Evolutionary conservation across 1,140 invertebrate genomes (phyloP), one percentile per base, ranked within the genome.

Genomic region (Calliopsis andreniformis): DNA sequence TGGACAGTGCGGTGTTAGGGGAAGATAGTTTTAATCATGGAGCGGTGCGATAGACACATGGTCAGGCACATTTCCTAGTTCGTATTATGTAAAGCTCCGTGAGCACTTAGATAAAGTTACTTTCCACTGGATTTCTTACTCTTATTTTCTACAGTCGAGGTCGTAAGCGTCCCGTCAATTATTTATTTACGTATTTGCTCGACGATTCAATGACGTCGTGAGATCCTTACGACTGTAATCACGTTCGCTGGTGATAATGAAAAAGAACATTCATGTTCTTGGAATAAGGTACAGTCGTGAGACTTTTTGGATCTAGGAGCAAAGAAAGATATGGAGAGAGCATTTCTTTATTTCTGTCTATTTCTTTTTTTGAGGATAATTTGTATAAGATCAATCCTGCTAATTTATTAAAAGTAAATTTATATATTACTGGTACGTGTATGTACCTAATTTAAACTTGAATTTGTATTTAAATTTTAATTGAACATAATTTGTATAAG

Each of bases 81-180:
- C 43, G 18, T 18, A 23, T 35, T 49, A 20, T 18, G n/a, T 8
- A 58, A 42, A 63, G 12, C 14, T 51, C 28, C 18, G 4, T 8
- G 1, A 43, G 3, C 14, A 4, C 6, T 23, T 5, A 23, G 14
- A 55, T 20, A 32, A 18, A 49, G 16, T 72, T 23, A 72, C 25
- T 35, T 73, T 55, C 49, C 28, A 66, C 25, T 66, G 35, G 35
- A 73, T 55, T n/a, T 10, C 39, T 64, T 55, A 23, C 20, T 45
- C 47, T 23, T 32, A n/a, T 55, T 25, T 23, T 43, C 45, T 51
- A 63, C 12, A 53, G 3, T n/a, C 28, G 10, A 23, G 20, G 28
- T 55, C 7, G 6, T 14, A 20, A 43, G 23, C 16, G 55, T 7
- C 28, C 28, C 43, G 35, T 55, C n/a, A 8, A 42, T 43, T 42